phyloP scores from a whole-genome alignment of 2,113 vertebrate species.

The Thymallus thymallus region DNA sequence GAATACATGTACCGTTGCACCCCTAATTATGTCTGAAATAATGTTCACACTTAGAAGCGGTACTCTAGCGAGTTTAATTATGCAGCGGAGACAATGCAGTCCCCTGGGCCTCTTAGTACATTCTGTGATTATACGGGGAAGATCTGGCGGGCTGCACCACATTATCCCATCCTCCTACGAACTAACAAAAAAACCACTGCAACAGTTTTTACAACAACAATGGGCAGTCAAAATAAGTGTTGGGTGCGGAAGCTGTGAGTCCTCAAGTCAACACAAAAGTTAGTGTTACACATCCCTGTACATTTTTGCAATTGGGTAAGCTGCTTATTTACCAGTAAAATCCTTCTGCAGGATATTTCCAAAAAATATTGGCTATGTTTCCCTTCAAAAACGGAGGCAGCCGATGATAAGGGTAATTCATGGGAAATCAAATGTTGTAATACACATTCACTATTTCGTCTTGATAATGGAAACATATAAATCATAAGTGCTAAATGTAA shows the following conservation, averaged over 20 bases:
- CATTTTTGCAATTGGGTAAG: too few relatives aligned
- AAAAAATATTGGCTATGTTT: neutral
- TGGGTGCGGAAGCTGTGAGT: neutral
- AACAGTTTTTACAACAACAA: neutral
- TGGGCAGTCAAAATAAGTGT: neutral
- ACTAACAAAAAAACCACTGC: neutral
- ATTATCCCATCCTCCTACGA: neutral
- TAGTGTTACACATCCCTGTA: neutral
- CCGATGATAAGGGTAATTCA: too few relatives aligned
- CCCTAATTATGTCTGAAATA: neutral
- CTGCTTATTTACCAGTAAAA: neutral
- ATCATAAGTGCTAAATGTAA: slow-evolving; percentile 78
- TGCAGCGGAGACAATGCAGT: neutral
- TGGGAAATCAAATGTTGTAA: too few relatives aligned
- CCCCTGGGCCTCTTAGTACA: neutral
- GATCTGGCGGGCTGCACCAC: neutral
- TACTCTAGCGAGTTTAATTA: neutral
- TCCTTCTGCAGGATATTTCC: neutral
- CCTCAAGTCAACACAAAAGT: neutral
- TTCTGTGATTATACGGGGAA: neutral
- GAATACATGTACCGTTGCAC: too few relatives aligned
- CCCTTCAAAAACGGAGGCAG: too few relatives aligned
- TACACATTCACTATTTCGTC: neutral
- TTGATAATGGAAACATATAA: slow-evolving; percentile 78
- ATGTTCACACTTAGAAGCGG: slow-evolving; percentile 5